Evolutionary conservation across 2,888 invertebrate species (phyloP), one percentile per base, ranked within the genome.

Genomic region (Amblyteles armatorius): DNA sequence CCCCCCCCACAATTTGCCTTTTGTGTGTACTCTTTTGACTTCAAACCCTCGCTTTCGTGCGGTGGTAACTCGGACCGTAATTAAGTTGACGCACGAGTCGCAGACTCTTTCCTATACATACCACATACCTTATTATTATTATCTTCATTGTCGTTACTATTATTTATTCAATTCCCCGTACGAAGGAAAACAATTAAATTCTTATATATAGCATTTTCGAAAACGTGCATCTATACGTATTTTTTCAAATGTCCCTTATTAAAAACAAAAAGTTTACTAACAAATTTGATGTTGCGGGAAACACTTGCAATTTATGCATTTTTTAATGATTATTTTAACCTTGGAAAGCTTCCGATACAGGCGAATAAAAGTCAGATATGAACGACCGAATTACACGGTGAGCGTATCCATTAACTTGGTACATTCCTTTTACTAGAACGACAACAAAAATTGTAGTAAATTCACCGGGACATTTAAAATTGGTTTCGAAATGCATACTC

Each of bases 81-180:
- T 57, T 57, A 57, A 57, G 11, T 11, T 26, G 26, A 57, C 57
- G 57, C 57, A 57, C 57, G 57, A 57, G 26, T 57, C 55, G 22
- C 22, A 26, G 55, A 57, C 22, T 9, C 26, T 57, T 57, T 57
- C 9, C 57, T 57, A 13, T 22, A 57, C 22, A 13, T 11, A 57
- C 26, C 22, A 3, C 11, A 57, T 22, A 22, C 26, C 13, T 57
- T 22, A 22, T 55, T 22, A 22, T 19, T 50, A n/a, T 55, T 9
- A 40, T 40, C 11, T 11, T 11, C 11, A 40, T 40, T 11, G 11
- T 40, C 40, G 19, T 55, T 55, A 19, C 19, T 22, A 19, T 52
- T 52, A n/a, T 19, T 52, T n/a, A 5, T 0, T 52, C 19, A 19
- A 52, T 52, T 52, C 52, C 19, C 19, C 19, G 52, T 52, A 52